A percentile compares a stretch with the other conserved stretches of the same genome.
These are phyloP conservation scores for Lepidocyrtinus sp. DNA, from an alignment of 2,888 invertebrate genomes.

Conservation along the genomic window DNA sequence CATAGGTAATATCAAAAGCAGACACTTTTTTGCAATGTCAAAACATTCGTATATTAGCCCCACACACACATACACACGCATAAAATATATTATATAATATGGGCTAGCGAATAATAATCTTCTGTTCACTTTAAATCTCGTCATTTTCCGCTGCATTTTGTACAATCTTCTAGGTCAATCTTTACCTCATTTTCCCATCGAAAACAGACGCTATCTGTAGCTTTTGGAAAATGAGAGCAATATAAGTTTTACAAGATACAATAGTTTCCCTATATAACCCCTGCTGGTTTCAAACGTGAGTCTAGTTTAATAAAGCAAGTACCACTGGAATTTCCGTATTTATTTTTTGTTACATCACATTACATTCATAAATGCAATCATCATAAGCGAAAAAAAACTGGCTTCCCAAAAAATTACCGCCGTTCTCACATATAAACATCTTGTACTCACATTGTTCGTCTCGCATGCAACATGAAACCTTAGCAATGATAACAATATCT, in stretches of 20 bases:
- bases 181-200: conserved; percentile 9
- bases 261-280: no score
- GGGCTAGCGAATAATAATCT: not conserved
- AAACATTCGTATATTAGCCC: no score
- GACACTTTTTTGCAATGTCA: not conserved
- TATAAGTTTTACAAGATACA: no score
- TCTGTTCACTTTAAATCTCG: not conserved
- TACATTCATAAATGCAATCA: not conserved
- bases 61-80: no score
- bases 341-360: conserved; percentile 32
- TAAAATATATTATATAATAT: not conserved
- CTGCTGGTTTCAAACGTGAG: no score
- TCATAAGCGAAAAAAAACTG: conserved; percentile 25
- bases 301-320: not conserved
- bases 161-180: conserved; percentile 51
- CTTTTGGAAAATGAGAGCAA: no score
- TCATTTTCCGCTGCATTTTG: not conserved
- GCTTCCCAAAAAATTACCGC: conserved; percentile 43
- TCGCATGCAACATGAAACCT: no score
- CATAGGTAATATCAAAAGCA: not conserved
- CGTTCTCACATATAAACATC: not conserved
- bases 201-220: no score
- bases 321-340: conserved; percentile 55
- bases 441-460: conserved; percentile 15
- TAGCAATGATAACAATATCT: no score